A percentile compares a stretch with the other conserved stretches of the same genome.
phyloP scores from a whole-genome alignment of 2,888 invertebrate species.

The Orchesella flavescens region DNA sequence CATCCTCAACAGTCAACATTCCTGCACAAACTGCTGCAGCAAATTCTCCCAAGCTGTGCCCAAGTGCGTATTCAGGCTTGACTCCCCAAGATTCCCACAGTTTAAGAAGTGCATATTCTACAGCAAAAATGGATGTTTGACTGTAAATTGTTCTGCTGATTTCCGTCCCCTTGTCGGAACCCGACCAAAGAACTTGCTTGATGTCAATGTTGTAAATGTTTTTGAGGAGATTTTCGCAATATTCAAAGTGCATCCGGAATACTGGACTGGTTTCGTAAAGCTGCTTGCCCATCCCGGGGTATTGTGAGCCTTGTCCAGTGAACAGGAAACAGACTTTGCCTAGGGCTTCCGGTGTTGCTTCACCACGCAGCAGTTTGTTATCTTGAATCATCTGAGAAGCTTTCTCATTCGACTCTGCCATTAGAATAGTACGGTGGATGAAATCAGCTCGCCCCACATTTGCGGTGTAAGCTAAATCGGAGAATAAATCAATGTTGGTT shows the following conservation, averaged over 20 bases:
- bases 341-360: background rate
- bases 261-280: slow-evolving; percentile 39
- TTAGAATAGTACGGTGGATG: slow-evolving; percentile 16
- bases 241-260: slow-evolving; percentile 31
- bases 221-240: slow-evolving; percentile 26
- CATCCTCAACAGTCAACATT: slow-evolving; percentile 47
- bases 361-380: background rate
- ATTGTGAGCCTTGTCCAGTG: slow-evolving; percentile 58
- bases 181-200: slow-evolving; percentile 22
- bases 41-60: slow-evolving; percentile 64
- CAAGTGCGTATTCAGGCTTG: slow-evolving; percentile 56
- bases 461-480: slow-evolving; percentile 37
- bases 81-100: slow-evolving; percentile 62
- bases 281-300: slow-evolving; percentile 31
- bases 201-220: slow-evolving; percentile 27
- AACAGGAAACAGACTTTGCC: slow-evolving; percentile 33
- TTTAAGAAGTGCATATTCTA: slow-evolving; percentile 57
- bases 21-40: slow-evolving; percentile 54
- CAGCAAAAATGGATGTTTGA: slow-evolving; percentile 61
- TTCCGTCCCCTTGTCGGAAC: background rate
- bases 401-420: slow-evolving; percentile 1
- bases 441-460: slow-evolving; percentile 43
- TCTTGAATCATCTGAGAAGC: background rate
- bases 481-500: too few species aligned
- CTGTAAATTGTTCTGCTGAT: slow-evolving; percentile 58